Conservation (phyloP, 92 coral and sea anemone species). For the Epizoanthus fatuus region DNA sequence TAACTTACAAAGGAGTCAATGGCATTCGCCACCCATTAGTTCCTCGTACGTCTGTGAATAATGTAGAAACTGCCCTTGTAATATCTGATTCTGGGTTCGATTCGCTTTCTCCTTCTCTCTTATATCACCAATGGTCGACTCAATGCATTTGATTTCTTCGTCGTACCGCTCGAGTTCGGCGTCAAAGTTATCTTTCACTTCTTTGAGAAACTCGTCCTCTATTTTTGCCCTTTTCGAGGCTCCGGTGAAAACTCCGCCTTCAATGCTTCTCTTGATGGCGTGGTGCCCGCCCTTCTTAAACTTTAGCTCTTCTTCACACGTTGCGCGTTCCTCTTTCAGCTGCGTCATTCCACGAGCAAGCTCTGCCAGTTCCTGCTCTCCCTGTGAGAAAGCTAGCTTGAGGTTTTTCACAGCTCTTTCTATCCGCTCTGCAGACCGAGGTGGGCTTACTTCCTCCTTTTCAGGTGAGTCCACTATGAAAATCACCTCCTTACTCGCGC, state of each 20-base stretch:
- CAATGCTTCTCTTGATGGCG: slow-evolving; percentile 7
- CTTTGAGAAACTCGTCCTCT: slow-evolving; percentile 7
- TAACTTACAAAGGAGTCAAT: too few relatives aligned
- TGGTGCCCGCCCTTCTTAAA: slow-evolving; percentile 2
- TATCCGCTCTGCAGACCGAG: slow-evolving; percentile 9
- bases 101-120: background rate
- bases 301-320: background rate
- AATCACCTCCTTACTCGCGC: slow-evolving; percentile 9
- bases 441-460: background rate
- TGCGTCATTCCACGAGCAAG: background rate
- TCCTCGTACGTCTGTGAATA: slow-evolving; percentile 15
- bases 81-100: background rate
- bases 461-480: slow-evolving; percentile 21
- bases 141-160: slow-evolving; percentile 7
- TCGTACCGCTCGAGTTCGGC: background rate
- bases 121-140: background rate
- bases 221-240: slow-evolving; percentile 23
- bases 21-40: background rate
- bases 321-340: background rate
- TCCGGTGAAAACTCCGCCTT: background rate
- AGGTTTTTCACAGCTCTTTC: slow-evolving; percentile 15
- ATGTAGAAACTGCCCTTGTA: slow-evolving; percentile 3
- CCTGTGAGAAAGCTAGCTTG: slow-evolving; percentile 17
- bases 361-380: slow-evolving; percentile 3
- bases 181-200: slow-evolving; percentile 29